phyloP scores from a whole-genome alignment of 2,113 vertebrate species.

The Chlorocebus sabaeus region DNA sequence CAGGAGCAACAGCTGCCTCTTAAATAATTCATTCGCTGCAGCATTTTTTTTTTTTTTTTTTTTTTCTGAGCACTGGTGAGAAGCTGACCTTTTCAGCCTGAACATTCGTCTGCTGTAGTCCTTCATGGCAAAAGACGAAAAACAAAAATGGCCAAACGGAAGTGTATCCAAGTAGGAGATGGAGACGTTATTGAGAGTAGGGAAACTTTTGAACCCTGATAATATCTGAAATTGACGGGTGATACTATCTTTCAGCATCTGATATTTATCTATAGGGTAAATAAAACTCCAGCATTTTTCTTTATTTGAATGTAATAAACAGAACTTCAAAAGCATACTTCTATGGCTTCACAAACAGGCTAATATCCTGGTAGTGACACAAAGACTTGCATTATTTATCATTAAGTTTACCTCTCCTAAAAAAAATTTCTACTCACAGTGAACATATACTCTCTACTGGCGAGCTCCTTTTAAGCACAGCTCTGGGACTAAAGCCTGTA shows the following conservation, averaged over 20 bases:
- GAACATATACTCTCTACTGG: not conserved
- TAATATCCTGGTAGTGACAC: not conserved
- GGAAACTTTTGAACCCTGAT: not conserved
- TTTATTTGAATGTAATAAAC: not conserved
- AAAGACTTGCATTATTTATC: not conserved
- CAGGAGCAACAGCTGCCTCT: not conserved
- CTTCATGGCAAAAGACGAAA: not conserved
- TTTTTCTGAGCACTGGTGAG: not conserved
- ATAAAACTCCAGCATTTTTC: not conserved
- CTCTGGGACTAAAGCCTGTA: not conserved
- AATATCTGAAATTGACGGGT: not conserved
- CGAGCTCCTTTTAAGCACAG: not conserved
- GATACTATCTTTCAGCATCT: not conserved
- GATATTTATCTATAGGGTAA: not conserved
- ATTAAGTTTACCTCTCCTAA: not conserved
- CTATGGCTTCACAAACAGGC: not conserved
- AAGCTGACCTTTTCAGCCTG: constrained; percentile 47
- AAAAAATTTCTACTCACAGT: not conserved
- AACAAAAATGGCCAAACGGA: not conserved
- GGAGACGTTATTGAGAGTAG: not conserved
- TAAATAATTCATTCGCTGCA: constrained; percentile 66
- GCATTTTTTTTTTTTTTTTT: constrained; percentile 5
- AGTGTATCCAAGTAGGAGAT: not conserved
- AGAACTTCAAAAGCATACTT: not conserved
- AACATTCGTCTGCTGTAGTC: not conserved